Base-by-base conservation (phyloP, 1,140 invertebrate species). In the Bombus affinis region DNA sequence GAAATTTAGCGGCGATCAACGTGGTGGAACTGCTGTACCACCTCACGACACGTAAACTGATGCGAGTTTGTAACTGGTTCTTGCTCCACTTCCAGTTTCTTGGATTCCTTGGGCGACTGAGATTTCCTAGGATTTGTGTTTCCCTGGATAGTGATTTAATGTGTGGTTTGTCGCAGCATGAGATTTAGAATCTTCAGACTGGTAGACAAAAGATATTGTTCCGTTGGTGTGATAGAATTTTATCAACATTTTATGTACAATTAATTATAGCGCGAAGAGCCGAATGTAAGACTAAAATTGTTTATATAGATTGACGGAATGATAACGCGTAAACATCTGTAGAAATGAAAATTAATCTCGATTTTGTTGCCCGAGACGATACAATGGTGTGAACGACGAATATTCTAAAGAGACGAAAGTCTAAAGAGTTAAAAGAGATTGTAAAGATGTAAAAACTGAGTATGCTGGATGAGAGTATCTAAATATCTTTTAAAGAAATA, bases 1-100 rank as follows among this genome's bases (percentile, higher is more conserved):
- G 62, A 78, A 59, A 78, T 75, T 78, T 66, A 39, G 10, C 62
- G 44, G 37, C 44, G 53, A 68, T 76, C 72, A 47, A 77, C 28
- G 13, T n/a, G 44, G 12, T 13, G n/a, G 35, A 70, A 70, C 1
- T 22, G 62, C 4, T 62, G 42, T 32, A 5, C 28, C 57, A 22
- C 15, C 42, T 22, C 59, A 0, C 59, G 32, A 44, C 71, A 28
- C 18, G 57, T 22, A 25, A 15, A 37, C 37, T 35, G 32, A 42
- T 66, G 32, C 59, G 57, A 65, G 35, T 57, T 82, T 35, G 3
- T 28, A 22, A 39, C 18, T 47, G 12, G 22, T 57, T n/a, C 28
- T 32, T n/a, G n/a, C 47, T n/a, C 22, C 10, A 59, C 12, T 73
- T 81, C 44, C 53, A 47, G 28, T 44, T n/a, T 35, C 57, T 32